These are phyloP conservation scores for Nomada lathburiana DNA, from an alignment of 2,888 invertebrate genomes.

Conservation along the genomic window DNA sequence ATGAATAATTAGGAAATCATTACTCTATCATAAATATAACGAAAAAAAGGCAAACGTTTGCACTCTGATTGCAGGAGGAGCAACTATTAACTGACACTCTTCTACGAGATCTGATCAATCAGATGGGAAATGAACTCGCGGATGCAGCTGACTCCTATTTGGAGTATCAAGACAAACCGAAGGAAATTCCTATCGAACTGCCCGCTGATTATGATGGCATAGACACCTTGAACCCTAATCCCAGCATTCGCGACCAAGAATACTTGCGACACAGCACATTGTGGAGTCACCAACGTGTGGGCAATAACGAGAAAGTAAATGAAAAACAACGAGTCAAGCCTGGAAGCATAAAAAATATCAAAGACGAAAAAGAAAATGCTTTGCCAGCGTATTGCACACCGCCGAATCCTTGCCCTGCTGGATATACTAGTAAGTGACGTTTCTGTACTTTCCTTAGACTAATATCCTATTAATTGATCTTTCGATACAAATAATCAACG, in stretches of 20 bases:
- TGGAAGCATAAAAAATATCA: slow-evolving; percentile 86
- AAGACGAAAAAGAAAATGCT: slow-evolving; percentile 95
- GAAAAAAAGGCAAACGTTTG: too few species aligned
- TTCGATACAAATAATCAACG: too few species aligned
- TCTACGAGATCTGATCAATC: slow-evolving; percentile 91
- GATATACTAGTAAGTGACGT: slow-evolving; percentile 90
- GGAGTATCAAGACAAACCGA: slow-evolving; percentile 86
- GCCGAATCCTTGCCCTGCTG: slow-evolving; percentile 99
- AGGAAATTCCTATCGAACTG: slow-evolving; percentile 81
- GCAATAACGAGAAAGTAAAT: slow-evolving; percentile 84
- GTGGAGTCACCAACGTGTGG: slow-evolving; percentile 91
- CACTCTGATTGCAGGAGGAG: slow-evolving; percentile 84
- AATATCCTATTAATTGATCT: too few species aligned
- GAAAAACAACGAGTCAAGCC: slow-evolving; percentile 83
- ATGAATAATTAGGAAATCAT: too few species aligned
- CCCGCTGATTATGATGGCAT: slow-evolving; percentile 90
- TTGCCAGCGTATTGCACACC: slow-evolving; percentile 99
- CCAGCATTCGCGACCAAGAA: slow-evolving; percentile 94
- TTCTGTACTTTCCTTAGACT: background rate
- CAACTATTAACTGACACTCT: slow-evolving; percentile 89
- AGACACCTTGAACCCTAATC: slow-evolving; percentile 89
- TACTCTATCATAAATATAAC: too few species aligned
- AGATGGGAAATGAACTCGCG: slow-evolving; percentile 91
- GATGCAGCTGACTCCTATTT: slow-evolving; percentile 88
- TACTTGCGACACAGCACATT: slow-evolving; percentile 92